Evolutionary conservation across 2,888 invertebrate species (phyloP), one percentile per base, ranked within the genome.

Genomic region (Clostera curtula): DNA sequence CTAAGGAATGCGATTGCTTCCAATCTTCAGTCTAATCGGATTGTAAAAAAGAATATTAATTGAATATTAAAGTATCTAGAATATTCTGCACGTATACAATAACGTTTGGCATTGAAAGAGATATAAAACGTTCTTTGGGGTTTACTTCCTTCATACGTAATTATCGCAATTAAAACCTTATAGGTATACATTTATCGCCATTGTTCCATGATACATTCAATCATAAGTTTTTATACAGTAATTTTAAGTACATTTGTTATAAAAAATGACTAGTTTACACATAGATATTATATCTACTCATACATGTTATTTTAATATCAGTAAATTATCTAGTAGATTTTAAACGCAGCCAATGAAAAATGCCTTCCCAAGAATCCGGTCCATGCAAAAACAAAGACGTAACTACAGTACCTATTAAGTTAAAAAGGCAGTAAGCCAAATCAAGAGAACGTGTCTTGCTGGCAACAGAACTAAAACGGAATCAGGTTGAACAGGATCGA

Each of bases 11-110:
- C 24, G 34, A 43, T 34, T 29, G 34, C 40, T 40, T 25, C 25
- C 43, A 40, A 16, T 28, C 49, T 51, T 43, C 49, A 50, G 49
- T 43, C 35, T 60, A 63, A 67, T 65, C 59, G 53, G 59, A 65
- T 66, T 62, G 45, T 31, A 40, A 45, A 51, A 52, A 52, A 49
- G 48, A 52, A 56, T 46, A 45, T 46, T 47, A 52, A 56, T 52
- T 56, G 46, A 38, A 32, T 47, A 31, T 33, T 23, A 35, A 36
- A 20, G 26, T 12, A 27, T 19, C 20, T 18, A 29, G 19, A 19
- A 15, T 23, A 23, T n/a, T n/a, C n/a, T n/a, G n/a, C n/a, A n/a
- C 22, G 5, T 9, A 10, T 22, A 23, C 14, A 23, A 15, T 20
- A 7, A 8, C 15, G 10, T n/a, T n/a, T n/a, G n/a, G 7, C 10